Conservation (phyloP, 2,113 vertebrate genomes). For the Spea bombifrons region DNA sequence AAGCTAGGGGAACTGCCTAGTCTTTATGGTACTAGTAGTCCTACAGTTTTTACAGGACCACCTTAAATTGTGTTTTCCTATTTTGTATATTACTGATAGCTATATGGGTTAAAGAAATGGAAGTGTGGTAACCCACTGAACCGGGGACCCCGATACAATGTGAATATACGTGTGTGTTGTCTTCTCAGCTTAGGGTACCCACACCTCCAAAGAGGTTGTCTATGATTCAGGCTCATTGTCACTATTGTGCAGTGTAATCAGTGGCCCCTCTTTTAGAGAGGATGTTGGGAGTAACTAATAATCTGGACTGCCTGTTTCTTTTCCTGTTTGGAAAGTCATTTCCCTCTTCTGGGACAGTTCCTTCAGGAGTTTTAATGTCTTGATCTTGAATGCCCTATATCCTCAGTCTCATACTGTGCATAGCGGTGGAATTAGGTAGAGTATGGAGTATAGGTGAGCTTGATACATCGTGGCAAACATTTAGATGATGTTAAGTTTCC, state of each 20-base stretch:
- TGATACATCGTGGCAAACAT: too few relatives aligned
- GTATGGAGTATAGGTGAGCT: too few relatives aligned
- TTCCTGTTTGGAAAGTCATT: conserved; percentile 48
- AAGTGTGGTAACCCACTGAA: too few relatives aligned
- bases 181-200: neutral
- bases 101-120: too few relatives aligned
- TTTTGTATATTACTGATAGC: too few relatives aligned
- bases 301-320: conserved; percentile 33
- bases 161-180: neutral
- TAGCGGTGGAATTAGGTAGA: too few relatives aligned
- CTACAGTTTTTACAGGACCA: too few relatives aligned
- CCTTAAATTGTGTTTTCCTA: too few relatives aligned
- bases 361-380: conserved; percentile 24
- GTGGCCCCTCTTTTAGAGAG: conserved; percentile 18
- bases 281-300: conserved; percentile 40
- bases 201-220: too few relatives aligned
- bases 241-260: conserved; percentile 4
- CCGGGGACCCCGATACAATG: neutral
- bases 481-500: too few relatives aligned
- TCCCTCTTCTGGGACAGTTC: conserved; percentile 35
- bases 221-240: neutral
- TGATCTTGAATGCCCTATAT: neutral
- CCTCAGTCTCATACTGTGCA: neutral
- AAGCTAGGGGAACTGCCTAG: too few relatives aligned
- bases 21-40: too few relatives aligned